A percentile compares a stretch with the other conserved stretches of the same genome.
These are phyloP conservation scores for Trematocara marginatum DNA, from an alignment of 2,113 vertebrate genomes.

Conservation along the genomic window DNA sequence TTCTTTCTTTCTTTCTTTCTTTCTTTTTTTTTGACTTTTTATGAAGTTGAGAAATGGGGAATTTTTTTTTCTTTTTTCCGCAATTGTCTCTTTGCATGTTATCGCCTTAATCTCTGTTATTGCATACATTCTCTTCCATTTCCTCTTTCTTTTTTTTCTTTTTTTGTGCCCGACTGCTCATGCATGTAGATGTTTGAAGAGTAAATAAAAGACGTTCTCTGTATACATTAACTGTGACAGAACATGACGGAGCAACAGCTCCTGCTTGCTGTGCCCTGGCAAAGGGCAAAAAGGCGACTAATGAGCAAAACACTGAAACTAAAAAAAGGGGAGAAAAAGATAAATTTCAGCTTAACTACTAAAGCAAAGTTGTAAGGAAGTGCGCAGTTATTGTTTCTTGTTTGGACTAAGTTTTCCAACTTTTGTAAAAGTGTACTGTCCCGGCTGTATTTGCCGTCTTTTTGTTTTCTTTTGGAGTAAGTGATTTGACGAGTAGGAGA, in stretches of 20 bases:
- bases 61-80: background rate
- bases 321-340: background rate
- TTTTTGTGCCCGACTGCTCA: background rate
- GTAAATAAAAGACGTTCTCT: background rate
- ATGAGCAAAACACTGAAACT: background rate
- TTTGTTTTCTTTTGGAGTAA: background rate
- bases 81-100: background rate
- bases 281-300: background rate
- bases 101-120: background rate
- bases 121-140: constrained; percentile 27
- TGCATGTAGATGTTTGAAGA: background rate
- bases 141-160: constrained; percentile 45
- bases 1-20: background rate
- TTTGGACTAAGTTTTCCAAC: background rate
- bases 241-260: background rate
- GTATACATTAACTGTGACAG: background rate
- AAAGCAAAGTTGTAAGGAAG: background rate
- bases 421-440: background rate
- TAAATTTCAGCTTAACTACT: background rate
- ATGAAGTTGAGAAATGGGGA: background rate
- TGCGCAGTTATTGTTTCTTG: background rate
- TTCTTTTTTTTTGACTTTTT: background rate
- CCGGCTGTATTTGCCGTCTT: background rate
- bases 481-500: constrained; percentile 7
- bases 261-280: background rate